phyloP scores from a whole-genome alignment of 2,797 vertebrate species.

The Molossus alvarezi region DNA sequence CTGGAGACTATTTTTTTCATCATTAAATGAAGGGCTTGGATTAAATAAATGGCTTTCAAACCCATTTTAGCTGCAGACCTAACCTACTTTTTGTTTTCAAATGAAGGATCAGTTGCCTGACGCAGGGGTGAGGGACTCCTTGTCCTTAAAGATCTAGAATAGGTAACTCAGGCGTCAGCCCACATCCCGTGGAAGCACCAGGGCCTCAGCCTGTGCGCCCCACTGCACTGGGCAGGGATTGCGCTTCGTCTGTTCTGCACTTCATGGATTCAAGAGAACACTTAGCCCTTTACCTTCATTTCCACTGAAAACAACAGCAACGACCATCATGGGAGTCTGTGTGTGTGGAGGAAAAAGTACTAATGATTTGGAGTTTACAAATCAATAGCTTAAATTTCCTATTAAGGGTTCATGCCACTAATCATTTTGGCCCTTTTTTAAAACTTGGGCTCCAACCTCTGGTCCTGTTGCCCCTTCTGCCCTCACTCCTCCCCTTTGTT shows the following conservation, averaged over 20 bases:
- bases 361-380: not conserved
- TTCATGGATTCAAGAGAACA: not conserved
- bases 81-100: not conserved
- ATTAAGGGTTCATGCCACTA: not conserved
- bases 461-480: not conserved
- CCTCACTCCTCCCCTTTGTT: rapidly evolving
- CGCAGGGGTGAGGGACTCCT: not conserved
- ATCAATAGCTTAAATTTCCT: not conserved
- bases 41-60: conserved; percentile 46
- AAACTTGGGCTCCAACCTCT: not conserved
- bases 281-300: conserved; percentile 5
- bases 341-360: not conserved
- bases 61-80: not conserved
- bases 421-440: not conserved
- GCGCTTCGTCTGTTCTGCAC: not conserved
- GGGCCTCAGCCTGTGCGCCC: not conserved
- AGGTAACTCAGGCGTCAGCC: not conserved
- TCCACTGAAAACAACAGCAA: not conserved
- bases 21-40: not conserved
- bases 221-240: not conserved
- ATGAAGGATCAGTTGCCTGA: not conserved
- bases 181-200: too few species aligned
- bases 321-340: not conserved
- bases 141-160: not conserved
- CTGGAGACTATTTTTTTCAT: conserved; percentile 24